Percentiles rank a stretch among this genome's conserved stretches.
Evolutionary conservation across 2,888 invertebrate species (phyloP).

Genomic region (Prenolepis imparis): DNA sequence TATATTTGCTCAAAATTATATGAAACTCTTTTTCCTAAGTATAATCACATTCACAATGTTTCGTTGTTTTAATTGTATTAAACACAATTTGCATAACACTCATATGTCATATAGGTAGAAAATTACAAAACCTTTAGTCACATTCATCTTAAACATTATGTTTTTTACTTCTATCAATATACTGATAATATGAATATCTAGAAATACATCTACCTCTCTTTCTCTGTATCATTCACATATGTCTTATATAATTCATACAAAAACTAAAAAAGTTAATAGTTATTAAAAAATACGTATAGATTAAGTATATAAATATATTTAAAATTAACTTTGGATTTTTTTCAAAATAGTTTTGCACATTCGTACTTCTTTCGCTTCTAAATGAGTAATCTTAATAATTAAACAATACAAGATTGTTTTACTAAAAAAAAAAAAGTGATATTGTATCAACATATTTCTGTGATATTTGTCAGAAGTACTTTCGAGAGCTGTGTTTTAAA

Average conservation of each 20-base stretch:
- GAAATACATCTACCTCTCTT: constrained; percentile 21
- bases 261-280: background rate
- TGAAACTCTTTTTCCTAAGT: constrained; percentile 27
- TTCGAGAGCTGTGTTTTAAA: constrained; percentile 10
- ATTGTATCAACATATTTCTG: background rate
- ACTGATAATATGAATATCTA: constrained; percentile 16
- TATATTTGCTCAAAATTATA: constrained; percentile 47
- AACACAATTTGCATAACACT: constrained; percentile 5
- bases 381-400: background rate
- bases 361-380: constrained; percentile 6
- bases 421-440: background rate
- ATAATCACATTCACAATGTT: constrained; percentile 43
- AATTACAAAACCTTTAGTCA: constrained; percentile 12
- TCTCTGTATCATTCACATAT: background rate
- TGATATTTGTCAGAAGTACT: background rate
- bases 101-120: constrained; percentile 14
- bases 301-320: constrained; percentile 14
- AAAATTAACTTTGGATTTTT: constrained; percentile 33
- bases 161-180: constrained; percentile 10
- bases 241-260: background rate
- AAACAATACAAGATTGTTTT: background rate
- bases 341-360: background rate
- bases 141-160: constrained; percentile 26
- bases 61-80: constrained; percentile 30
- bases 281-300: background rate